These are phyloP conservation scores for Pantherophis vulpinus DNA, from an alignment of 2,797 vertebrate genomes.

Conservation along the genomic window DNA sequence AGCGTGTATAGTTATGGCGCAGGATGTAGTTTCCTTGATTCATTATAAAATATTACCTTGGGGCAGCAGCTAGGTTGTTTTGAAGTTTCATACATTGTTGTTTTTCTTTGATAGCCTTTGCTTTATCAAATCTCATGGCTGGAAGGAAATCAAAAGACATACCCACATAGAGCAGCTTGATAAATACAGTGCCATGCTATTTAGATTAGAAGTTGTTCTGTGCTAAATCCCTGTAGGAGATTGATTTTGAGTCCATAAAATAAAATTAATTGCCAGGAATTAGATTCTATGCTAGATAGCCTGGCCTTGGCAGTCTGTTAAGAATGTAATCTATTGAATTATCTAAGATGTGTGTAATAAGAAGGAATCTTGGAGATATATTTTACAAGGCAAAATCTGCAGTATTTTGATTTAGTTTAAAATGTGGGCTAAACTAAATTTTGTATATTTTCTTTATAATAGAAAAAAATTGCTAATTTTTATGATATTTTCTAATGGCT, in stretches of 20 bases:
- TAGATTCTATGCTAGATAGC: background rate
- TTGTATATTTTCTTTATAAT: background rate
- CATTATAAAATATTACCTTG: background rate
- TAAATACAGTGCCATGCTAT: background rate
- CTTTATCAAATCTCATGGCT: background rate
- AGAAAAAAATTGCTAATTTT: background rate
- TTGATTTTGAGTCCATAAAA: background rate
- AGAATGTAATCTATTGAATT: background rate
- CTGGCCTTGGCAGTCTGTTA: background rate
- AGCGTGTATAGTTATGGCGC: background rate
- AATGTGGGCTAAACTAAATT: background rate
- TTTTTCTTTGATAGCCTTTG: background rate
- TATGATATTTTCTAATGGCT: background rate
- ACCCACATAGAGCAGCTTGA: background rate
- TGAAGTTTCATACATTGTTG: background rate
- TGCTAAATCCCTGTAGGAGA: background rate
- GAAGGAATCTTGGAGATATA: background rate
- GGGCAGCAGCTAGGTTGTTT: background rate
- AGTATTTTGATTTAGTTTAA: background rate
- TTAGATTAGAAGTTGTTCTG: background rate
- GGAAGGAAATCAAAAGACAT: background rate
- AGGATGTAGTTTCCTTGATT: background rate
- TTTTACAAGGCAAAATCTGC: background rate
- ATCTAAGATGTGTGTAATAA: background rate
- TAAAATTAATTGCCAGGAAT: background rate